Conservation (phyloP, 2,888 invertebrate species). For the Amphipyra berbera region DNA sequence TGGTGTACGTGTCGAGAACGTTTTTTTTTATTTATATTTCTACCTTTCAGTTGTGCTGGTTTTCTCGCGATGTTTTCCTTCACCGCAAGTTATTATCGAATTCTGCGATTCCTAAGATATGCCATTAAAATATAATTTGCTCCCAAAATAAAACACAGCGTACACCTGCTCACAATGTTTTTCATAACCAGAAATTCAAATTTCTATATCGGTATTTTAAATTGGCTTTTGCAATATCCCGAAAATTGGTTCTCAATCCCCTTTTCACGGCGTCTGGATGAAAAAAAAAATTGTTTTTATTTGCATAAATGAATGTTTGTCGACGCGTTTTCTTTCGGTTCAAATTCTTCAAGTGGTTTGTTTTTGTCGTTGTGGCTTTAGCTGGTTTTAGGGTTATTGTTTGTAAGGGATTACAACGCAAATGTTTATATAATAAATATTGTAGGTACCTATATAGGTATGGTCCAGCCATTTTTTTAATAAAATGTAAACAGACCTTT, state of each 20-base stretch:
- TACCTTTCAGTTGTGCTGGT: no score
- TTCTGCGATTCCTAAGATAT: no score
- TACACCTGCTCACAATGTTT: constrained; percentile 5
- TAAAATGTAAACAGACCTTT: no score
- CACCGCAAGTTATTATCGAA: no score
- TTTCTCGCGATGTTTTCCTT: no score
- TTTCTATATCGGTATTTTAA: constrained; percentile 48
- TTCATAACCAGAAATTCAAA: constrained; percentile 15
- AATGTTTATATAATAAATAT: not conserved
- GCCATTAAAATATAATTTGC: constrained; percentile 3
- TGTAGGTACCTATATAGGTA: no score
- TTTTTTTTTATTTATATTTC: no score
- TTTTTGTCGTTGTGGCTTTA: constrained; percentile 24
- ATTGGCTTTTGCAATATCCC: constrained; percentile 54
- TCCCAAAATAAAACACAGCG: constrained; percentile 1
- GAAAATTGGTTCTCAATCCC: constrained; percentile 58
- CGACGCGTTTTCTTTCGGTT: constrained; percentile 31
- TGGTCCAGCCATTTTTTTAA: no score
- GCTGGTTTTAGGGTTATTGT: constrained; percentile 8
- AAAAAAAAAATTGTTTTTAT: constrained; percentile 62
- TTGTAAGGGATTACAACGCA: not conserved
- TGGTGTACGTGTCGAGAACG: no score
- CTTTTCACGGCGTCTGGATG: constrained; percentile 39
- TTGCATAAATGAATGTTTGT: constrained; percentile 63
- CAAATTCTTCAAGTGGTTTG: constrained; percentile 36